Base-by-base conservation (phyloP, 2,888 invertebrate species). In the Barypeithes pellucidus region DNA sequence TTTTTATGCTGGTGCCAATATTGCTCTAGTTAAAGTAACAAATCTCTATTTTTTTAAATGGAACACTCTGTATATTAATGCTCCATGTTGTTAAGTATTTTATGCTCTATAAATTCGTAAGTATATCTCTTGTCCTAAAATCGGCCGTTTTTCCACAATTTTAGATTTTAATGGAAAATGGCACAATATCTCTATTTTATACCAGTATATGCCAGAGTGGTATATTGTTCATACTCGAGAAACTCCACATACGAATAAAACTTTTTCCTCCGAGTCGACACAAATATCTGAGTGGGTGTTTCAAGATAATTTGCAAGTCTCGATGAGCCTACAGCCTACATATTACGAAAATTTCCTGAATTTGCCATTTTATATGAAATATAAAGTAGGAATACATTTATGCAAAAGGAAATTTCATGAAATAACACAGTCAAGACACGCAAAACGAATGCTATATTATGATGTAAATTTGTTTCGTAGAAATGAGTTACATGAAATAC, bases 371-470 rank as follows among this genome's bases (percentile, higher is more conserved):
- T 18, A 45, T 24, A 50, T 63, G 36, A 50, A 63, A 63, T 18
- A 45, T 63, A 63, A 36, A 63, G 63, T 63, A 8, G 47, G 29
- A 20, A 63, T 63, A 63, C 18, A 63, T 63, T 47, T 47, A 50
- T 63, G 36, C 20, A 36, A 20, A n/a, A 18, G 50, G 18, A 63
- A 50, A 18, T 16, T 63, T 50, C 24, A 63, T 63, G 20, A 50
- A 63, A 63, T 50, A 63, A 63, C 63, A 50, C 11, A 47, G 18
- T 20, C 45, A 47, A 45, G 33, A 50, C 63, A 63, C 50, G 63
- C 50, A 63, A 63, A 57, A 57, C 54, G 54, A 57, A 57, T 57
- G 54, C 54, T 33, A 57, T 54, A n/a, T n/a, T n/a, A 33, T 33
- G 33, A 57, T 57, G 54, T 33, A 57, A 57, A 57, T 57, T 33